phyloP scores from a whole-genome alignment of 2,888 invertebrate species.

The Acanthoscelides obtectus region DNA sequence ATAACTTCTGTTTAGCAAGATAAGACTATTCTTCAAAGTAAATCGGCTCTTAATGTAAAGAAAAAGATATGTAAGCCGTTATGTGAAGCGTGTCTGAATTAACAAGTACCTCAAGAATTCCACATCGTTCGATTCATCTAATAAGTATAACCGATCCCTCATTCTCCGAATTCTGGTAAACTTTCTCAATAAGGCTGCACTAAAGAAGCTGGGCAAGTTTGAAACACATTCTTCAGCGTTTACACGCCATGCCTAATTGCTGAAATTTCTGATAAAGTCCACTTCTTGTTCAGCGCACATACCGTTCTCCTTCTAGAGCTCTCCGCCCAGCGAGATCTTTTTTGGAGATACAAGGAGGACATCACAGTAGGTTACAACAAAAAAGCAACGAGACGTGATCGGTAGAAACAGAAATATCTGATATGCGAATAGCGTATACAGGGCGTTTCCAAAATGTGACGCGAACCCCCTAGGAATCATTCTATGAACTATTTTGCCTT shows the following conservation, averaged over 20 bases:
- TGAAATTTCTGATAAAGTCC: background rate
- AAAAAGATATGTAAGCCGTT: too few species aligned
- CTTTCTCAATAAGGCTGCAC: background rate
- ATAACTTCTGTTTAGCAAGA: too few species aligned
- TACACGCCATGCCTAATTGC: background rate
- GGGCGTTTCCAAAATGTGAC: too few species aligned
- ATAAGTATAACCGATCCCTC: background rate
- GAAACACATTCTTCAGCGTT: background rate
- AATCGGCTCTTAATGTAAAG: too few species aligned
- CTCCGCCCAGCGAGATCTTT: background rate
- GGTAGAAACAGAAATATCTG: too few species aligned
- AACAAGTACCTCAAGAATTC: background rate
- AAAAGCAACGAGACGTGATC: too few species aligned
- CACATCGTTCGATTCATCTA: background rate
- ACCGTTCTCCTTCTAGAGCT: background rate
- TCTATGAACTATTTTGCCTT: too few species aligned
- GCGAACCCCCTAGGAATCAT: too few species aligned
- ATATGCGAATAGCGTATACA: too few species aligned
- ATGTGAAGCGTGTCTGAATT: background rate
- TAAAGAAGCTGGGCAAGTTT: background rate
- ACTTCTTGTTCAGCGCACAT: background rate
- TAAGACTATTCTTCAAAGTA: too few species aligned
- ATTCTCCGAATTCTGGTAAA: background rate
- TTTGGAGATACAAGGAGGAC: background rate
- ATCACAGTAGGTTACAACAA: too few species aligned